phyloP scores from a whole-genome alignment of 1,140 invertebrate species.

The Lanistes nyassanus region DNA sequence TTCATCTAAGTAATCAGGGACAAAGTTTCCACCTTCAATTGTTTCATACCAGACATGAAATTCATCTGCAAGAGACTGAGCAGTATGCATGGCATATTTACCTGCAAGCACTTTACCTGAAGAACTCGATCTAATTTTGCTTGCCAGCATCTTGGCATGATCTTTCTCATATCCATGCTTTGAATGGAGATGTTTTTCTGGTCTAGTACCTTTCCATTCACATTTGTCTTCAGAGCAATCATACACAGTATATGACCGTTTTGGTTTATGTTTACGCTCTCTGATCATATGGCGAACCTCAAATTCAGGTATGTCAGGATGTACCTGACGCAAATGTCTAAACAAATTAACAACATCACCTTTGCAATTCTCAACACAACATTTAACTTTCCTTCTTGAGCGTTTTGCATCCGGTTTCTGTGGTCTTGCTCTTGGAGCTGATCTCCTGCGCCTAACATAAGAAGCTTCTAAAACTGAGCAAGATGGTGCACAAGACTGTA shows the following conservation, averaged over 20 bases:
- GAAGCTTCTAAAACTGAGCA: no score
- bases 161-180: neutral
- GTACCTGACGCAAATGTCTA: neutral
- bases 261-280: neutral
- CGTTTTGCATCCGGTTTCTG: no score
- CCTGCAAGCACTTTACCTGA: no score
- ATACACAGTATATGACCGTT: neutral
- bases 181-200: neutral
- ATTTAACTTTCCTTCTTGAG: neutral
- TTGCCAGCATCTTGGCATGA: neutral
- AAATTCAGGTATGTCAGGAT: neutral
- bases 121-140: no score
- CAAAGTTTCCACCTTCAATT: constrained; percentile 1
- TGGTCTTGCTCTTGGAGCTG: no score
- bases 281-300: neutral
- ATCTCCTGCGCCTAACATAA: no score
- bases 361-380: neutral
- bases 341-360: neutral
- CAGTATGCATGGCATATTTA: neutral
- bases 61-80: neutral
- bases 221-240: neutral
- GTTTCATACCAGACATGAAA: neutral
- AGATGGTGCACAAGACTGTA: no score
- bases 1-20: neutral
- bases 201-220: constrained; percentile 2